A percentile compares a stretch with the other conserved stretches of the same genome.
These are phyloP conservation scores for Brachyistius frenatus DNA, from an alignment of 2,113 vertebrate species.

Conservation along the genomic window DNA sequence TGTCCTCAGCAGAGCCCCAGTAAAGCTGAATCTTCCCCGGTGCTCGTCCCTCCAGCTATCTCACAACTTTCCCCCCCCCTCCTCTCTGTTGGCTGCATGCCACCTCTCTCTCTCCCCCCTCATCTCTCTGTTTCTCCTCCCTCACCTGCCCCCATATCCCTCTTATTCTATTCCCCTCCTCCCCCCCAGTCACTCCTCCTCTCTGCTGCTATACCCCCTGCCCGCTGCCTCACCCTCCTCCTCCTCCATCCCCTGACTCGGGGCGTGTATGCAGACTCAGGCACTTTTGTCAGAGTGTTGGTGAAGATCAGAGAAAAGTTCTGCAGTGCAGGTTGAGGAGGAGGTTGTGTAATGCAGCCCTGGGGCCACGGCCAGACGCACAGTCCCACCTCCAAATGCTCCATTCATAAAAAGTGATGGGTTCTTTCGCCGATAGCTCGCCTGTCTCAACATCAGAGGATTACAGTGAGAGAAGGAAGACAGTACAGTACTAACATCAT, in stretches of 20 bases:
- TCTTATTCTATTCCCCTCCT: constrained; percentile 29
- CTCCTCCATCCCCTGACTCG: constrained; percentile 55
- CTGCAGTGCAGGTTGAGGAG: constrained; percentile 84
- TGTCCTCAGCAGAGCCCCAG: constrained; percentile 54
- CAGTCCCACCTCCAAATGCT: constrained; percentile 9
- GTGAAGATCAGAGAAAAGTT: constrained; percentile 79
- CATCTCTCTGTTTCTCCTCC: constrained; percentile 28
- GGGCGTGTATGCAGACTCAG: constrained; percentile 78
- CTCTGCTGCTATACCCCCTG: not conserved
- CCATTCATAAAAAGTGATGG: constrained; percentile 47
- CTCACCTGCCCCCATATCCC: constrained; percentile 18
- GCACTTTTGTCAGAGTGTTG: constrained; percentile 77
- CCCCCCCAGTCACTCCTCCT: constrained; percentile 34
- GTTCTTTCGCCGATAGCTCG: constrained; percentile 20
- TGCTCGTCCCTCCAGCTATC: constrained; percentile 60
- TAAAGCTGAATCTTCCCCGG: constrained; percentile 41
- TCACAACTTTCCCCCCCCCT: constrained; percentile 79
- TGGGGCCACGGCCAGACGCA: constrained; percentile 24
- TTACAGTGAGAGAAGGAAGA: not conserved
- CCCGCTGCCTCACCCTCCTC: constrained; percentile 1
- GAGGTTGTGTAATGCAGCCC: constrained; percentile 43
- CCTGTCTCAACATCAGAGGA: constrained; percentile 1
- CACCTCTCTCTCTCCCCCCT: constrained; percentile 52
- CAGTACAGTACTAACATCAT: not conserved
- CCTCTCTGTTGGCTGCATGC: constrained; percentile 65